These are phyloP conservation scores for Phyllotreta striolata DNA, from an alignment of 2,888 invertebrate species.

Conservation along the genomic window DNA sequence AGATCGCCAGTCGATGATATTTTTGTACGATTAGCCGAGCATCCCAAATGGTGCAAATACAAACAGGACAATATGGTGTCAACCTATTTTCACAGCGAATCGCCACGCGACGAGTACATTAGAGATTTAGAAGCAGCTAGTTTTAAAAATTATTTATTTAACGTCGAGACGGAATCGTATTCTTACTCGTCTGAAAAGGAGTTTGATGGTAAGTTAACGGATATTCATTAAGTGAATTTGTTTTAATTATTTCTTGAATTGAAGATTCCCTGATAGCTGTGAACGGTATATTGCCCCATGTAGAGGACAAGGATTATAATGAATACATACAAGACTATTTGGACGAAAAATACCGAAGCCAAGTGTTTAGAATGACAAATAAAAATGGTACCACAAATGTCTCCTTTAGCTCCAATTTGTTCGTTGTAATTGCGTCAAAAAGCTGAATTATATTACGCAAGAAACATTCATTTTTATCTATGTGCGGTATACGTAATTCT, in stretches of 20 bases:
- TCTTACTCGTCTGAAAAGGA: neutral
- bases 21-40: neutral
- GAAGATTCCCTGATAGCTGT: slow-evolving; percentile 6
- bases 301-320: neutral
- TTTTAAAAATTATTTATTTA: slow-evolving; percentile 3
- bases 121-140: slow-evolving; percentile 1
- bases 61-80: slow-evolving; percentile 1
- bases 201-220: slow-evolving; percentile 1
- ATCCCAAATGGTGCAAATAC: slow-evolving; percentile 1
- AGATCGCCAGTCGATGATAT: neutral
- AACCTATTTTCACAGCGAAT: neutral
- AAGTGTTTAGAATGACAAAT: neutral
- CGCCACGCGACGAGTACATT: neutral
- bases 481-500: too few species aligned
- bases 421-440: neutral
- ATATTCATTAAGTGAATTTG: neutral
- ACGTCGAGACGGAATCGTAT: slow-evolving; percentile 2
- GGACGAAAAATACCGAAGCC: neutral
- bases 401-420: neutral
- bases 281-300: neutral
- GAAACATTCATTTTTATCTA: too few species aligned
- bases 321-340: slow-evolving; percentile 8
- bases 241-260: neutral
- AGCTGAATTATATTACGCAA: too few species aligned
- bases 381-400: neutral